phyloP scores from a whole-genome alignment of 2,888 invertebrate species.

The Lymantria monacha region DNA sequence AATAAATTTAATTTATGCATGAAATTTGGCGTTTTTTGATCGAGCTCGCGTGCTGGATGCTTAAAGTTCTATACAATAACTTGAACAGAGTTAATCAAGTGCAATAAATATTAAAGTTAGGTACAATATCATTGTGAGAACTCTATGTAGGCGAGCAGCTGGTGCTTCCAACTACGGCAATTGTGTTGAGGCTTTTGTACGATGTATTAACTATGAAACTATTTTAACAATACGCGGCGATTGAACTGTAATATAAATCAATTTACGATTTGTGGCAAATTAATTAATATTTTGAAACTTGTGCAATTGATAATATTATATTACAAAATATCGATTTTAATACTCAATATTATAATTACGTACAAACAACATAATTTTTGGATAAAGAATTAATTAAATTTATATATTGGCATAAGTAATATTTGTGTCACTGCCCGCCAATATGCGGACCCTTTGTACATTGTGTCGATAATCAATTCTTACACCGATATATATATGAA shows the following conservation, averaged over 20 bases:
- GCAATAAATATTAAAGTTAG: constrained; percentile 80
- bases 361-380: too few relatives aligned
- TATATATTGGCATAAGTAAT: too few relatives aligned
- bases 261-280: constrained; percentile 33
- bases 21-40: constrained; percentile 62
- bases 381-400: too few relatives aligned
- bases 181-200: constrained; percentile 72
- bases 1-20: constrained; percentile 62
- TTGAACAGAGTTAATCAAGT: constrained; percentile 69
- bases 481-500: constrained; percentile 52
- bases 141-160: constrained; percentile 59
- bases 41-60: constrained; percentile 38
- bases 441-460: constrained; percentile 18
- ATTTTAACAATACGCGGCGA: constrained; percentile 54
- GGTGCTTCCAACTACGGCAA: constrained; percentile 71
- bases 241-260: constrained; percentile 42
- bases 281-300: constrained; percentile 16
- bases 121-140: constrained; percentile 76
- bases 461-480: constrained; percentile 54
- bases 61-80: constrained; percentile 35
- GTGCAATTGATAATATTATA: constrained; percentile 14
- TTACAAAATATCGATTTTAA: constrained; percentile 20
- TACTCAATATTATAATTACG: neutral
- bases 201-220: constrained; percentile 66
- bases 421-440: too few relatives aligned